A percentile compares a stretch with the other conserved stretches of the same genome.
These are phyloP conservation scores for Rachycentron canadum DNA, from an alignment of 2,797 vertebrate species.

Conservation along the genomic window DNA sequence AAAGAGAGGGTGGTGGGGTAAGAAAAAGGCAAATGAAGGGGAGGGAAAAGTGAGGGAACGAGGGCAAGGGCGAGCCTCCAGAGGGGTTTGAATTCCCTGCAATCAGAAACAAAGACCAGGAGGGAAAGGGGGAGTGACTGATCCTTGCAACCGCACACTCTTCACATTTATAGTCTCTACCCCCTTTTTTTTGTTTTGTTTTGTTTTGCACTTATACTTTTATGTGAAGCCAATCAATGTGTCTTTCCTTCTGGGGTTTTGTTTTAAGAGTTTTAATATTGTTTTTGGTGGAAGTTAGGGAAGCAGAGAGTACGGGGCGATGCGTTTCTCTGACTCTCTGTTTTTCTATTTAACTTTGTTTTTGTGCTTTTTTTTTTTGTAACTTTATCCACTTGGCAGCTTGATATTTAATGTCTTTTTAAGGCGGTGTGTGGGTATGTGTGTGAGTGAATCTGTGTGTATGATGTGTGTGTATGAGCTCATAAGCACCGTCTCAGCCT, in stretches of 20 bases:
- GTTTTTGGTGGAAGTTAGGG: slow-evolving; percentile 6
- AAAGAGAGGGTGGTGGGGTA: background rate
- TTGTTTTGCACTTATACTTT: slow-evolving; percentile 58
- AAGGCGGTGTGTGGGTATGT: slow-evolving; percentile 22
- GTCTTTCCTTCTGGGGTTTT: slow-evolving; percentile 31
- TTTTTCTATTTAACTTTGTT: slow-evolving; percentile 64
- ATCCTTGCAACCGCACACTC: slow-evolving; percentile 46
- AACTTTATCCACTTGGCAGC: slow-evolving; percentile 73
- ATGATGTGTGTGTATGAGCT: slow-evolving; percentile 14
- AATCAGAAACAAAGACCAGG: slow-evolving; percentile 43
- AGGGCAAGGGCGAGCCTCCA: slow-evolving; percentile 27
- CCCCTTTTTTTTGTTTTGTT: background rate
- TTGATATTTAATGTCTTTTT: slow-evolving; percentile 72
- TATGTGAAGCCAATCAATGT: slow-evolving; percentile 51
- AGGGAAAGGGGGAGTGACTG: slow-evolving; percentile 24
- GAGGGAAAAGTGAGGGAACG: background rate
- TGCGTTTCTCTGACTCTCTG: slow-evolving; percentile 14
- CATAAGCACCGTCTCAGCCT: slow-evolving; percentile 48
- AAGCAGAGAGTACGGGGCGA: background rate
- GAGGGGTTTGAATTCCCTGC: slow-evolving; percentile 53
- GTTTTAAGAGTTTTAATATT: slow-evolving; percentile 4
- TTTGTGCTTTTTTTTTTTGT: slow-evolving; percentile 41
- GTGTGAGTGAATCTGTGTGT: slow-evolving; percentile 29
- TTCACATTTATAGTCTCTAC: slow-evolving; percentile 10
- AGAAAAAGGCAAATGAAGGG: slow-evolving; percentile 13